Percentiles rank a stretch among this genome's conserved stretches.
These are phyloP conservation scores for Glaucopsyche alexis DNA, from an alignment of 2,888 invertebrate genomes.

Conservation along the genomic window DNA sequence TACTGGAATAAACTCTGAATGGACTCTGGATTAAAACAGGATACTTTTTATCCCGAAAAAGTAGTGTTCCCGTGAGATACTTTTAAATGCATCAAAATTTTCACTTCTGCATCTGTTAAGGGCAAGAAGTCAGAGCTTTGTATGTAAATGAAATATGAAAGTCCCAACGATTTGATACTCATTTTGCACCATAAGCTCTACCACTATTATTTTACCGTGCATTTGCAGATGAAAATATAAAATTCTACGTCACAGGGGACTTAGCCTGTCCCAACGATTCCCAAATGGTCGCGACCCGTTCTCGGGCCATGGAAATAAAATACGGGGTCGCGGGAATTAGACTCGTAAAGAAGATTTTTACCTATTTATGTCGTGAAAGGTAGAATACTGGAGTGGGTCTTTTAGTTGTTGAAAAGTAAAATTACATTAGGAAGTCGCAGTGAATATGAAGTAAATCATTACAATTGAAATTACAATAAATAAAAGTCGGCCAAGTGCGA, in stretches of 20 bases:
- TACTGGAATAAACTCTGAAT: no score
- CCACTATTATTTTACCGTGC: slow-evolving; percentile 7
- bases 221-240: slow-evolving; percentile 19
- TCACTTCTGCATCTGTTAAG: not conserved
- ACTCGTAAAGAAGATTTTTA: slow-evolving; percentile 13
- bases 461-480: no score
- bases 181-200: slow-evolving; percentile 8
- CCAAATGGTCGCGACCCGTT: slow-evolving; percentile 5
- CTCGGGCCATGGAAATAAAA: slow-evolving; percentile 7
- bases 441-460: no score
- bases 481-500: no score
- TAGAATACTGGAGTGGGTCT: not conserved
- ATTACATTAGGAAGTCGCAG: not conserved
- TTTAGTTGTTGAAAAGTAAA: slow-evolving; percentile 8
- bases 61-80: no score
- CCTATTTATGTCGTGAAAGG: slow-evolving; percentile 4
- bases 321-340: slow-evolving; percentile 11
- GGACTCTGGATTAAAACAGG: no score
- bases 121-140: not conserved
- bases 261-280: slow-evolving; percentile 16
- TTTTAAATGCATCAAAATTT: not conserved
- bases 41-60: no score
- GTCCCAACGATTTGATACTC: not conserved
- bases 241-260: slow-evolving; percentile 16
- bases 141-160: not conserved